These are phyloP conservation scores for Dinocampus coccinellae DNA, from an alignment of 2,888 invertebrate genomes.

Conservation along the genomic window DNA sequence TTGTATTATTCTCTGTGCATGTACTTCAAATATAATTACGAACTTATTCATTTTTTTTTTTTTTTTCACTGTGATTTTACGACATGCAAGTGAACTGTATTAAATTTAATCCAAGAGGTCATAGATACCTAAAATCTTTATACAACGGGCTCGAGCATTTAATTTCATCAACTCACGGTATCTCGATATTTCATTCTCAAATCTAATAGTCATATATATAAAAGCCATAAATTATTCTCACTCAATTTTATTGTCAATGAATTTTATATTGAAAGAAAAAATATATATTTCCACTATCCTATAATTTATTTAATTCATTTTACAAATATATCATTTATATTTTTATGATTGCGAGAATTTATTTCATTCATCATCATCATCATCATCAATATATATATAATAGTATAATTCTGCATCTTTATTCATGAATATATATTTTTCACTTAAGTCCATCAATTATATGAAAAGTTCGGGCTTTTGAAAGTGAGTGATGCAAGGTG, in stretches of 20 bases:
- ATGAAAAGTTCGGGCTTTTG: neutral
- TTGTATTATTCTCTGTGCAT: no score
- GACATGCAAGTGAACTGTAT: neutral
- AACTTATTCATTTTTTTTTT: neutral
- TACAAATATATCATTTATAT: neutral
- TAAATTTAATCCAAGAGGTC: neutral
- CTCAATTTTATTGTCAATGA: no score
- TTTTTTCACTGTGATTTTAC: neutral
- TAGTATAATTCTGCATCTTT: neutral
- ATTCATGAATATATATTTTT: neutral
- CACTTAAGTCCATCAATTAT: slow-evolving; percentile 5
- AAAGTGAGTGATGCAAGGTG: slow-evolving; percentile 2
- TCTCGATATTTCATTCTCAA: no score
- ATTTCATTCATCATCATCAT: neutral
- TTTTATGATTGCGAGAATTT: neutral
- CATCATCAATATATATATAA: neutral
- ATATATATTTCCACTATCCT: no score
- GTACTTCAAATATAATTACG: no score
- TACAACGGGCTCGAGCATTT: no score
- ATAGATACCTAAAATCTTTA: neutral
- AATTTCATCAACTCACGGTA: no score
- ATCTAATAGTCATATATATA: no score
- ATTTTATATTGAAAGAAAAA: no score
- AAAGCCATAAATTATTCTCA: no score
- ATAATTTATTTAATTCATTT: neutral